Evolutionary conservation across 1,140 invertebrate genomes (phyloP), one percentile per base, ranked within the genome.

Genomic region (Bombus impatiens): DNA sequence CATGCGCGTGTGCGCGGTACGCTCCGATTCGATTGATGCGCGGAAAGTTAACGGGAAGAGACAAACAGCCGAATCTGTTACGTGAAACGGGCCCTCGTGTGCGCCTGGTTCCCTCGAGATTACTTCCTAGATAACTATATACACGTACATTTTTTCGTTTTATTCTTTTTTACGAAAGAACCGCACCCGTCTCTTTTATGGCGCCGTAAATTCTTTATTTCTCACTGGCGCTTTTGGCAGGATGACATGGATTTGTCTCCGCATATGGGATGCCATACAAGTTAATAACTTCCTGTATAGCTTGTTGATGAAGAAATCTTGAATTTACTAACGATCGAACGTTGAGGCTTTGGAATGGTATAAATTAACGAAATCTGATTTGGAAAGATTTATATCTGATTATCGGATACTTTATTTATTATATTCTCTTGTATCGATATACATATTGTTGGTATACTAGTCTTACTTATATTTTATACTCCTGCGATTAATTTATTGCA

Each of bases 11-110:
- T 53, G 47, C 5, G 32, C 3, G 44, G 65, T 62, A 13, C 44
- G 42, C 42, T 44, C 42, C 78, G 57, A 82, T 75, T 75, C 53
- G 68, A 85, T 85, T 57, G 68, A 82, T 80, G 72, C 78, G 86
- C 85, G 81, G 78, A 86, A 87, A 84, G 81, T 89, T 93, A 93
- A 93, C 92, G 92, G 92, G 90, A 92, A 89, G 91, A 87, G 84
- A 89, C 86, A 84, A 87, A 84, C 88, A 90, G 84, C 76, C 83
- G 91, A 91, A 90, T 87, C 81, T 67, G 81, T 86, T 86, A 90
- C 85, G 81, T 75, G 88, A 89, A 83, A 90, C 88, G 81, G 82
- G 28, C 75, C 70, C 32, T 37, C 35, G 32, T 59, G 65, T n/a
- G 59, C 28, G 25, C 67, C 72, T 68, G 68, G 5, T 18, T 72